These are phyloP conservation scores for Bombylius major DNA, from an alignment of 2,888 invertebrate species.

Conservation along the genomic window DNA sequence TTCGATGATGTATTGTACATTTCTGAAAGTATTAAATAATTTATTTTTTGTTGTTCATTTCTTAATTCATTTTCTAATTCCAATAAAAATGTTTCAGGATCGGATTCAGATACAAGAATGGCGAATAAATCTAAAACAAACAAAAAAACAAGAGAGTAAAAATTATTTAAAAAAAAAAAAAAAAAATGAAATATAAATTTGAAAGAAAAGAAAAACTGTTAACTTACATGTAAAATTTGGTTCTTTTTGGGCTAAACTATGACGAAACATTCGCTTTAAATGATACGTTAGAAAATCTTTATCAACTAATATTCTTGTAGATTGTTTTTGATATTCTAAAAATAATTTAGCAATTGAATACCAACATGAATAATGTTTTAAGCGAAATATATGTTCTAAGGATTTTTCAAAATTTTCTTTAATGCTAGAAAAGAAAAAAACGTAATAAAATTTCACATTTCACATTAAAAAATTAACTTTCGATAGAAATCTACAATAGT, in stretches of 20 bases:
- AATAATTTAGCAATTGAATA: slow-evolving; percentile 29
- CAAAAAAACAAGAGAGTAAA: not conserved
- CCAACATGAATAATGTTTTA: slow-evolving; percentile 30
- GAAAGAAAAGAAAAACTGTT: not conserved
- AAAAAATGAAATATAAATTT: not conserved
- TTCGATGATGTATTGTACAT: slow-evolving; percentile 24
- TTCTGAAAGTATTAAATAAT: slow-evolving; percentile 31
- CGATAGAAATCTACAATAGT: too few species aligned
- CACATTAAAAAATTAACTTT: too few species aligned
- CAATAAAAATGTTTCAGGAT: slow-evolving; percentile 22
- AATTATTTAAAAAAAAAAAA: too few species aligned
- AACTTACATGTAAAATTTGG: slow-evolving; percentile 28
- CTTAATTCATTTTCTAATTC: slow-evolving; percentile 27
- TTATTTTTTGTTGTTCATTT: slow-evolving; percentile 29
- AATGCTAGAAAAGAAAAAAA: slow-evolving; percentile 15
- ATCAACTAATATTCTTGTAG: slow-evolving; percentile 21
- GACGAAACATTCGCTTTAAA: slow-evolving; percentile 27
- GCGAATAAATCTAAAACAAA: slow-evolving; percentile 24
- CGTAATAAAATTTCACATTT: slow-evolving; percentile 3
- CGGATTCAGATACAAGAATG: slow-evolving; percentile 26
- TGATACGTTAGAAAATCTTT: slow-evolving; percentile 25
- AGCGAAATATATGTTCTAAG: slow-evolving; percentile 28
- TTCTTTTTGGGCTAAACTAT: slow-evolving; percentile 27
- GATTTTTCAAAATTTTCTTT: slow-evolving; percentile 27
- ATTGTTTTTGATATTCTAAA: slow-evolving; percentile 24